These are phyloP conservation scores for Drosophila suboccidentalis DNA, from an alignment of 2,888 invertebrate genomes.

Conservation along the genomic window DNA sequence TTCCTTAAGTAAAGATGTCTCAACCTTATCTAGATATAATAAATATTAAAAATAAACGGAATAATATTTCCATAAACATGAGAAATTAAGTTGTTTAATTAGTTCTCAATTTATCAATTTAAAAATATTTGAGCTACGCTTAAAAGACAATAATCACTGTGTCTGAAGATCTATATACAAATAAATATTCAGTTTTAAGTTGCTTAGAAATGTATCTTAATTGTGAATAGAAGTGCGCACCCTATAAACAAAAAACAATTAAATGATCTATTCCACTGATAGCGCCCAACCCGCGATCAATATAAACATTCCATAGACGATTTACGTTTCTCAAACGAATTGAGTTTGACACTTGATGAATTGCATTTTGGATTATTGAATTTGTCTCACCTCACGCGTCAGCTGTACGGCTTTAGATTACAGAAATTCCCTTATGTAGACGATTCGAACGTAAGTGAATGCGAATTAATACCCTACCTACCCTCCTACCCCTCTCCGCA, in stretches of 20 bases:
- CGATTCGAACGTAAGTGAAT: conserved; percentile 2
- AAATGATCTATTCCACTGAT: neutral
- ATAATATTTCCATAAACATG: neutral
- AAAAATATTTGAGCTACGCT: neutral
- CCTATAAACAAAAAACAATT: neutral
- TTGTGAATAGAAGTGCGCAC: neutral
- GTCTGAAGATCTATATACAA: neutral
- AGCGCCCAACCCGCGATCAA: neutral
- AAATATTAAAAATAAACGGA: neutral
- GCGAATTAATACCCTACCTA: conserved; percentile 21
- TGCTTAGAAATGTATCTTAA: conserved; percentile 1
- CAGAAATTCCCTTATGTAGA: conserved; percentile 10
- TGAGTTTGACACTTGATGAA: conserved; percentile 32
- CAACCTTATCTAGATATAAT: neutral
- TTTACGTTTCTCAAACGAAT: neutral
- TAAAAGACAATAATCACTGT: neutral
- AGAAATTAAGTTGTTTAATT: neutral
- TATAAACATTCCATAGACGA: neutral
- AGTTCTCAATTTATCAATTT: neutral
- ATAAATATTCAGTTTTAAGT: neutral
- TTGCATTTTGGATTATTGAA: conserved; percentile 40
- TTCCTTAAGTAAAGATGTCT: no score
- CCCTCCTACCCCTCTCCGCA: neutral
- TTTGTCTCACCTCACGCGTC: conserved; percentile 2
- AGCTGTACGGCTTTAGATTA: conserved; percentile 45